Evolutionary conservation across 2,113 vertebrate species (phyloP).

Genomic region (Bubalus kerabau): DNA sequence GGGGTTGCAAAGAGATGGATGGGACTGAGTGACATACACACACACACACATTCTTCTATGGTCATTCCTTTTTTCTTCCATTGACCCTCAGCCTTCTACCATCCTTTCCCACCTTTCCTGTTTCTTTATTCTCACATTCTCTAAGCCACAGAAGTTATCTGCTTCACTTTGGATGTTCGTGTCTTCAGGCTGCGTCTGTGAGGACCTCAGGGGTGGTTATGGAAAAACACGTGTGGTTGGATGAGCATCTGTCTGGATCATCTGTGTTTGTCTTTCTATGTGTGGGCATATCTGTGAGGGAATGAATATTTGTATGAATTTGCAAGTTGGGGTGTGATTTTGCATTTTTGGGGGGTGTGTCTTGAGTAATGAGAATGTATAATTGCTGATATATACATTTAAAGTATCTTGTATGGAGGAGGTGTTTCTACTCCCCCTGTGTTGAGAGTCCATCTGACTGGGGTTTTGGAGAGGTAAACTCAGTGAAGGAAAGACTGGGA

Average conservation of each 20-base stretch:
- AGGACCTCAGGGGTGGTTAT: neutral
- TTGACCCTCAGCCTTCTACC: neutral
- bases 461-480: neutral
- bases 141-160: neutral
- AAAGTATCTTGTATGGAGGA: neutral
- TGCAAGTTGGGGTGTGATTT: constrained; percentile 17
- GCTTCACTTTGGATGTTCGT: neutral
- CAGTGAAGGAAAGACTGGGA: neutral
- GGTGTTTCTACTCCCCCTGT: neutral
- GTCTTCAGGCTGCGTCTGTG: neutral
- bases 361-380: neutral
- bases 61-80: neutral
- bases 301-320: neutral
- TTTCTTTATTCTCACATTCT: neutral
- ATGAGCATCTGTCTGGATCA: constrained; percentile 15
- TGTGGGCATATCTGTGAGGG: neutral
- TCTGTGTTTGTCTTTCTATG: neutral
- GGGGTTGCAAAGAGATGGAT: neutral
- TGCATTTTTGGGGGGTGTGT: neutral
- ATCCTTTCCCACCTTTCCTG: neutral
- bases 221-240: neutral
- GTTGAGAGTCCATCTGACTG: neutral
- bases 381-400: neutral
- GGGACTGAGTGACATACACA: neutral
- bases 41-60: neutral